A percentile compares a stretch with the other conserved stretches of the same genome.
Conservation (phyloP, 2,113 vertebrate species). For the Fregetta grallaria region DNA sequence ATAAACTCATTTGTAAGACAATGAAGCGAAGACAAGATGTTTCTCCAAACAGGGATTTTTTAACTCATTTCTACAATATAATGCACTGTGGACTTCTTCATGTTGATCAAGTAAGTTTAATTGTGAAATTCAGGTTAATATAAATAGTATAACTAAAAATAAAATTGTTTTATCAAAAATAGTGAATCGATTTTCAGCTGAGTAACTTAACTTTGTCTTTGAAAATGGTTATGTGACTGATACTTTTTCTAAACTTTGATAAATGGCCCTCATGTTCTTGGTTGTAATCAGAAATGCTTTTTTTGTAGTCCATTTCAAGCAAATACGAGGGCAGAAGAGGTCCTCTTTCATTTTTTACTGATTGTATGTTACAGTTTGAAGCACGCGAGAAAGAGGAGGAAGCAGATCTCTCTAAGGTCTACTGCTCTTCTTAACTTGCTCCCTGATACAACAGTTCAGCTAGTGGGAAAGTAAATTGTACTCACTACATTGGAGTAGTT, state of each 20-base stretch:
- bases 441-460: neutral
- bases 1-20: constrained; percentile 98
- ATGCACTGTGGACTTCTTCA: constrained; percentile 98
- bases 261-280: neutral
- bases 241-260: neutral
- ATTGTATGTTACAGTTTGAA: neutral
- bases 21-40: constrained; percentile 99
- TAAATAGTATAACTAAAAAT: neutral
- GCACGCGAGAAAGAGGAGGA: neutral
- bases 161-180: neutral
- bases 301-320: neutral
- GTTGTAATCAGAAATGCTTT: neutral
- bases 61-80: constrained; percentile 99
- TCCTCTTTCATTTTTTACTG: neutral
- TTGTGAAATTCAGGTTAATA: neutral
- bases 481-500: neutral
- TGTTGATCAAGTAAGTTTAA: constrained; percentile 89
- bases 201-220: neutral
- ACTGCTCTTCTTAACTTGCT: neutral
- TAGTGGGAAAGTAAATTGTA: neutral
- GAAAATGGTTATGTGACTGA: neutral
- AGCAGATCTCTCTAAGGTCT: neutral
- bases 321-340: neutral
- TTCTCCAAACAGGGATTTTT: constrained; percentile 95
- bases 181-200: neutral